Conservation (phyloP, 2,113 vertebrate genomes). For the Chaetops frenatus region DNA sequence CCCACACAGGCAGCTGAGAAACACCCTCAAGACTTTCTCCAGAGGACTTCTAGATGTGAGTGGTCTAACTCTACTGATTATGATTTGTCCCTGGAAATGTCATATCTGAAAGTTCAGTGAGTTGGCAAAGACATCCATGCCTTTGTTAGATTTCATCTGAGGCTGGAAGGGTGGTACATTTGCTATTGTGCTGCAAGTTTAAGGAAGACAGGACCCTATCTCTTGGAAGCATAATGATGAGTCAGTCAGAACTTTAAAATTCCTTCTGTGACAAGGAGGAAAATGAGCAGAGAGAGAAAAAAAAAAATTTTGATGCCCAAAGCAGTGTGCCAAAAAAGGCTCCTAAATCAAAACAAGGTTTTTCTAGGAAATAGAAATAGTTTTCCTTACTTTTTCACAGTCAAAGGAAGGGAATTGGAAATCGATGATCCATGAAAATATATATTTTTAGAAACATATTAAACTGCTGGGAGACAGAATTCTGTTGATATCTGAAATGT, state of each 20-base stretch:
- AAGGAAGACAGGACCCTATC: not conserved
- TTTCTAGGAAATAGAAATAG: not conserved
- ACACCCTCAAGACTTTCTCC: not conserved
- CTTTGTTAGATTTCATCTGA: not conserved
- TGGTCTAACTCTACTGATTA: not conserved
- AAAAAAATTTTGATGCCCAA: not conserved
- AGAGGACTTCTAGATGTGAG: not conserved
- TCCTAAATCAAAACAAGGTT: not conserved
- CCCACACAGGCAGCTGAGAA: not conserved
- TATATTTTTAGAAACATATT: not conserved
- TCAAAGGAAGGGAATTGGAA: not conserved
- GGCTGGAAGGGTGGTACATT: not conserved
- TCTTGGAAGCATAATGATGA: not conserved
- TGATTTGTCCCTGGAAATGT: constrained; percentile 23
- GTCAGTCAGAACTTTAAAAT: not conserved
- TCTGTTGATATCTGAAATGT: not conserved
- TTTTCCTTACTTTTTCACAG: not conserved
- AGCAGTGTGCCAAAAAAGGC: not conserved
- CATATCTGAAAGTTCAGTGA: constrained; percentile 40
- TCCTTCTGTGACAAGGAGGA: not conserved
- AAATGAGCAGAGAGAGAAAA: not conserved
- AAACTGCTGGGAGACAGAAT: not conserved
- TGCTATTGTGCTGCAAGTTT: not conserved
- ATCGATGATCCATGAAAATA: not conserved
- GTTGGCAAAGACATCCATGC: not conserved